Evolutionary conservation across 2,888 invertebrate genomes (phyloP).

Genomic region (Lutraria lutraria): DNA sequence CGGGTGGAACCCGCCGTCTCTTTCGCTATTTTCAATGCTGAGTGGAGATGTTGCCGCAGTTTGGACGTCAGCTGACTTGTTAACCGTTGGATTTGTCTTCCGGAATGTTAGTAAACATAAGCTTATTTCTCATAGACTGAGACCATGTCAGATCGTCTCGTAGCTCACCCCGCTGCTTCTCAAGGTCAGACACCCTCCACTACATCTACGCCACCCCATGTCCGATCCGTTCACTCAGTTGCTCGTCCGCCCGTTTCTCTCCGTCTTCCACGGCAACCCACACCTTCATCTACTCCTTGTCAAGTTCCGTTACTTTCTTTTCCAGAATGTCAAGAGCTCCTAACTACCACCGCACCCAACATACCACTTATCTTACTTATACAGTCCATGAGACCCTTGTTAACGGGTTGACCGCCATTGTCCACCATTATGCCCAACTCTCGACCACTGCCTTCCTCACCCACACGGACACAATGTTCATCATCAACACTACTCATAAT

Average conservation of each 20-base stretch:
- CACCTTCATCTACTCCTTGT: not conserved
- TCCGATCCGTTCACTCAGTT: not conserved
- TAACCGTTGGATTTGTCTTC: conserved; percentile 19
- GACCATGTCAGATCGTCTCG: not conserved
- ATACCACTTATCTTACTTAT: not conserved
- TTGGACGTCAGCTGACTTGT: conserved; percentile 7
- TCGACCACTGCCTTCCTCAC: not conserved
- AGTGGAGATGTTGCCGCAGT: conserved; percentile 3
- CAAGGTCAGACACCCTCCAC: not conserved
- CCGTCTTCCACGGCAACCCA: not conserved
- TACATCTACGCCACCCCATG: not conserved
- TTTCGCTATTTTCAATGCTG: not conserved
- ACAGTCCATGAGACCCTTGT: not conserved
- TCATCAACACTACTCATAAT: not conserved
- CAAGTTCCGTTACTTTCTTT: not conserved
- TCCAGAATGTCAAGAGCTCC: not conserved
- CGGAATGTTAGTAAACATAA: not conserved
- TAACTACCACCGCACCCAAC: not conserved
- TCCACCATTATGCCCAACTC: not conserved
- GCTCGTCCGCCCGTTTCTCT: not conserved
- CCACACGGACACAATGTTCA: not conserved
- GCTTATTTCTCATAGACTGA: conserved; percentile 28
- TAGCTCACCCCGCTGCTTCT: not conserved
- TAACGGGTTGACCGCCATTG: not conserved
- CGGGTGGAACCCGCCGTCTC: conserved; percentile 9